Conservation (phyloP, 2,797 vertebrate species). For the Moxostoma hubbsi region DNA sequence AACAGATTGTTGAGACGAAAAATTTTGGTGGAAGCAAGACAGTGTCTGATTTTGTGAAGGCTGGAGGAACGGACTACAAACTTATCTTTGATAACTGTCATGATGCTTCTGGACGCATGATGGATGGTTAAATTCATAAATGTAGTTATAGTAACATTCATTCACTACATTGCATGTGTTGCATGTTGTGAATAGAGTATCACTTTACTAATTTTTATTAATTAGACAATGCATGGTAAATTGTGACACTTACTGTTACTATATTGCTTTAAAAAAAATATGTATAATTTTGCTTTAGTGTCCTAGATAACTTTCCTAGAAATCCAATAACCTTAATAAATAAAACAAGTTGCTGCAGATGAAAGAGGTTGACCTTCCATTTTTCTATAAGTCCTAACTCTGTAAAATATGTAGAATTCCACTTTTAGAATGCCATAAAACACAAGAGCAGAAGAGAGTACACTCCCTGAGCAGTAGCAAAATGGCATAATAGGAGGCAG, state of each 20-base stretch:
- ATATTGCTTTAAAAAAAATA: background rate
- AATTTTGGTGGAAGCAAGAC: conserved; percentile 60
- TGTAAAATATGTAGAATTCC: no score
- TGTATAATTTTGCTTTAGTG: background rate
- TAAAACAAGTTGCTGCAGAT: background rate
- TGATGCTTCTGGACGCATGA: conserved; percentile 60
- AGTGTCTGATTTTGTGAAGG: conserved; percentile 61
- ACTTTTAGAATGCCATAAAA: background rate
- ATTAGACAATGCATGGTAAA: background rate
- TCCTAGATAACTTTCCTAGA: no score
- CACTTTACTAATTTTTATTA: background rate
- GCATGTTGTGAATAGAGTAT: background rate
- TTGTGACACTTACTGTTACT: background rate
- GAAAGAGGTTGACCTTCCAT: background rate
- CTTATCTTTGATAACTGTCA: conserved; percentile 66
- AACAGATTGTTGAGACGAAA: conserved; percentile 60
- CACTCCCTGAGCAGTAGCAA: no score
- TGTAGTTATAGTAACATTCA: background rate
- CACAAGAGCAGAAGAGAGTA: background rate
- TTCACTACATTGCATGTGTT: background rate
- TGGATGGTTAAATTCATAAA: conserved; percentile 40
- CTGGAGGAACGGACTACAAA: conserved; percentile 62
- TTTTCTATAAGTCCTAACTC: background rate
- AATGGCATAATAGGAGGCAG: no score
- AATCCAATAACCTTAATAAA: no score